Base-by-base conservation (phyloP, 2,113 vertebrate genomes). In the Xyliphius kryptos region DNA sequence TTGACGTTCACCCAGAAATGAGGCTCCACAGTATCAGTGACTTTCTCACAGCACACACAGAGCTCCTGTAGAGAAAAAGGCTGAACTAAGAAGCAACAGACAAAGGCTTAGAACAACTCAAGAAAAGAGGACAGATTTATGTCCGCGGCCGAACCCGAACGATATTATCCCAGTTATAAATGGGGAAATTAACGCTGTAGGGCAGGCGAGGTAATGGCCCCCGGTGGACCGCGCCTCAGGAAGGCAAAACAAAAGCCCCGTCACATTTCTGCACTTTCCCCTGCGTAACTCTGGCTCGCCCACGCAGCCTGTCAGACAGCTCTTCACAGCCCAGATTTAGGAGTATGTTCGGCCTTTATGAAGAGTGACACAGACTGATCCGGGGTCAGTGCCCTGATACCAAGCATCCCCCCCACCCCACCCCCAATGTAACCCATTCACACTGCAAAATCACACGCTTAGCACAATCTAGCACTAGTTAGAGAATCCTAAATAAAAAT, bases 311-410 rank as follows among this genome's bases (percentile, higher is more conserved):
- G 86, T 86, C 85, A 76, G 62, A 56, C 68, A 9, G 57, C 57
- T 70, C 67, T 76, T 80, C 71, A 87, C 66, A 11, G 44, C 49
- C 72, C 75, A 86, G 85, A 89, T 87, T 86, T 86, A 89, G 76
- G 72, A 77, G 83, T 82, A 82, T 82, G 80, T n/a, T n/a, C 66
- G 76, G 73, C 80, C 76, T 61, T 68, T 71, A 77, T 81, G 69
- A 66, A 62, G 61, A 62, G 56, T 48, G 41, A 68, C 68, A 68
- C 67, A 36, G 68, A 44, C 66, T 68, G 74, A 76, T 62, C 69
- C 68, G 60, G 67, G 52, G 50, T 69, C 61, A 72, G 53, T 49
- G 52, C 63, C 63, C 57, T 44, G 54, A 56, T 51, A 40, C 63
- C 51, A 43, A 26, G 1, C 43, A 37, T 36, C 63, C 40, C 40